Base-by-base conservation (phyloP, 2,797 vertebrate genomes). In the Limosa lapponica region DNA sequence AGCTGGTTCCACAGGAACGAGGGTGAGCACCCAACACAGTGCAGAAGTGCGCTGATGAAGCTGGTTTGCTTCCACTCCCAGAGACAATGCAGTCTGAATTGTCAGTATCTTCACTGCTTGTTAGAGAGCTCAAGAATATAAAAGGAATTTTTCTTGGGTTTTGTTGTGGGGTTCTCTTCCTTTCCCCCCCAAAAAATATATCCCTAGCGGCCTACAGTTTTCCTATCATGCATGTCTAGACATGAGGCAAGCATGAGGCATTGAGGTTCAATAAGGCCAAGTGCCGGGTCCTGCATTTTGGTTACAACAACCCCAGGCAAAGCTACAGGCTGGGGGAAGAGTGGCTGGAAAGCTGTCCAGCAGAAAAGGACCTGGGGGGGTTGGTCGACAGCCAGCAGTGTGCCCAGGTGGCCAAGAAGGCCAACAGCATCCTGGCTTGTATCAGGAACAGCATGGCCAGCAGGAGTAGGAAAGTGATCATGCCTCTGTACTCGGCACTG, bases 131-230 rank as follows among this genome's bases (percentile, higher is more conserved):
- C 20, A 30, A 25, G 13, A 80, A 43, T 39, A 52, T n/a, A 13
- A 52, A 75, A 62, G 2, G 7, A 22, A 14, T 22, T 58, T 55
- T 66, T 57, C 11, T 19, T 43, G 16, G 4, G 1, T 0, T 2
- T 30, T 46, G 44, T 58, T 8, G 4, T 8, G 34, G 11, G 6
- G 5, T 32, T n/a, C 6, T 28, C 11, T 3, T 13, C 6, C 11
- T 12, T 22, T 22, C 17, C 10, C 8, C 8, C 4, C 2, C 0
- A 4, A 55, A 61, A 57, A 62, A 25, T 16, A 1, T 34, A 49
- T 24, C 13, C 13, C 13, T 90, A 19, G 3, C 2, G 3, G 43
- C 8, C 30, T 66, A 32, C 13, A 52, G 4, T 75, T 75, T 71
- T 48, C 16, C 13, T 62, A 3, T 46, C 11, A 10, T 34, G 14